Evolutionary conservation across 2,797 vertebrate genomes (phyloP).

Genomic region (Eulemur albifrons): DNA sequence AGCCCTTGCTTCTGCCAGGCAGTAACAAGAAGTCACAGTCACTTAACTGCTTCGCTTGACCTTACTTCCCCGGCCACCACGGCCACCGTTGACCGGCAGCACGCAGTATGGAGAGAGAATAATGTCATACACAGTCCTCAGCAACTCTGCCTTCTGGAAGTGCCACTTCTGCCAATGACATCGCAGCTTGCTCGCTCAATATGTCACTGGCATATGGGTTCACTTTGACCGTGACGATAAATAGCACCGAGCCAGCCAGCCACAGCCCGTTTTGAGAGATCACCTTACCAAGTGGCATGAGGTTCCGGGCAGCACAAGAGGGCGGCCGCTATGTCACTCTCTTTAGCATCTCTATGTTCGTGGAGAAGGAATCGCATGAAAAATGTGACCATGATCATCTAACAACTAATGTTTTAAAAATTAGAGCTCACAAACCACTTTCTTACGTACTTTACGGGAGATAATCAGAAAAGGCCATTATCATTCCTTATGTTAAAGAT

Average conservation of each 20-base stretch:
- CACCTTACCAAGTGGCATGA: neutral
- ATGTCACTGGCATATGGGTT: conserved; percentile 21
- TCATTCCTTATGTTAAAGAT: neutral
- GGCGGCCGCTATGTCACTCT: neutral
- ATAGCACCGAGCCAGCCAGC: neutral
- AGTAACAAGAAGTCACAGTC: too few relatives aligned
- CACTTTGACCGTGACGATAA: neutral
- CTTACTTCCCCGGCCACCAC: neutral
- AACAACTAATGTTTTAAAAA: neutral
- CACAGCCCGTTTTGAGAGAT: neutral
- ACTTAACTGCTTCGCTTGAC: neutral
- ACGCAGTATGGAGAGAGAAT: neutral
- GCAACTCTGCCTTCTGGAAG: conserved; percentile 53
- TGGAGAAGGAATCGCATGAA: neutral
- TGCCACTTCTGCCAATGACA: conserved; percentile 21
- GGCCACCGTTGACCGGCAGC: neutral
- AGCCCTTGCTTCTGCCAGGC: neutral
- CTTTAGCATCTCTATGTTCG: neutral
- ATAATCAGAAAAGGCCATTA: neutral
- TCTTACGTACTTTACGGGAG: neutral
- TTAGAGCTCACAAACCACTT: neutral
- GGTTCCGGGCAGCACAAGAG: neutral
- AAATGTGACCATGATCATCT: neutral
- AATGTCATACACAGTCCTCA: neutral
- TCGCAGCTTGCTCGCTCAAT: conserved; percentile 36